Conservation (phyloP, 2,797 vertebrate species). For the Parauchenoglanis ngamensis region DNA sequence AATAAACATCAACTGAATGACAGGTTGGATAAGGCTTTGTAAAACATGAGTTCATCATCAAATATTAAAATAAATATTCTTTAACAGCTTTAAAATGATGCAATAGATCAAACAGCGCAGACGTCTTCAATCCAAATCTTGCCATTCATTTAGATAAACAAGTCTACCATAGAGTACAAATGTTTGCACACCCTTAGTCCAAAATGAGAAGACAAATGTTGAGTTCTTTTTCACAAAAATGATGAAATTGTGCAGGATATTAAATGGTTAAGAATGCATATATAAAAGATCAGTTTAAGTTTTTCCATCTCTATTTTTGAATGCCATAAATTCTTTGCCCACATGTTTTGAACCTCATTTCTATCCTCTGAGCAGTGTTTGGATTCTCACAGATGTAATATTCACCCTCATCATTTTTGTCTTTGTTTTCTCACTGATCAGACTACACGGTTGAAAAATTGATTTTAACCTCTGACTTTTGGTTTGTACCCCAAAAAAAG, state of each 20-base stretch:
- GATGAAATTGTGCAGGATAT: too few species aligned
- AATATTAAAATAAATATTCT: neutral
- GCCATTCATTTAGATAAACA: neutral
- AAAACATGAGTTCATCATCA: neutral
- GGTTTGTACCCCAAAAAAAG: too few species aligned
- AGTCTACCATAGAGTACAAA: neutral
- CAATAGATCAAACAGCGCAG: too few species aligned
- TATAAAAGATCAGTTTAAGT: neutral
- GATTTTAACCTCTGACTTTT: too few species aligned
- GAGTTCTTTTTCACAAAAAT: neutral
- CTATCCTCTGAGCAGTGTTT: neutral
- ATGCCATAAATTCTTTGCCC: too few species aligned
- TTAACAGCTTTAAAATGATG: neutral
- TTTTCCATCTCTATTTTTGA: too few species aligned
- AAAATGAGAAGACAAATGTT: neutral
- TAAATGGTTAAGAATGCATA: neutral
- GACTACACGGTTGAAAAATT: neutral
- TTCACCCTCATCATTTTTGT: neutral
- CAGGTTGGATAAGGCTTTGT: neutral
- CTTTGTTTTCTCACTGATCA: neutral
- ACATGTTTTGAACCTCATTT: too few species aligned
- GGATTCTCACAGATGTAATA: neutral
- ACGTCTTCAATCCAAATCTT: neutral
- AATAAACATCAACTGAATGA: neutral
- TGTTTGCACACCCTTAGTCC: neutral